Base-by-base conservation (phyloP, 2,888 invertebrate species). In the Nephrocerus scutellatus region DNA sequence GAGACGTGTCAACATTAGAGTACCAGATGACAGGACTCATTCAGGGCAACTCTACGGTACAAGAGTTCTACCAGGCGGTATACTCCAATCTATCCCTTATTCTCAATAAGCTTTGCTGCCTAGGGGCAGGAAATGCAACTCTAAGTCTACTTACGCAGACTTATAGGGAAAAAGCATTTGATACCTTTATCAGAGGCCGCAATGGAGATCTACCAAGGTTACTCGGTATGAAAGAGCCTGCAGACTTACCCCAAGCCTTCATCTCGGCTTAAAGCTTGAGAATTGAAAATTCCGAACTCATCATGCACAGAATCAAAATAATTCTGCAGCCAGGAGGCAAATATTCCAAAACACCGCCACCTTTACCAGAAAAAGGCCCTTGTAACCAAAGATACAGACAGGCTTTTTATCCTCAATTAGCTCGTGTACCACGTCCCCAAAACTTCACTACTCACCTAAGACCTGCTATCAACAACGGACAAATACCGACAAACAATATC, bases 1-100 rank as follows among this genome's bases (percentile, higher is more conserved):
- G 41, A 10, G 41, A 41, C 23, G 9, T 41, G 15, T 21, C 24
- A 9, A 41, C 41, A 5, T 23, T 41, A n/a, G n/a, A n/a, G n/a
- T n/a, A n/a, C n/a, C n/a, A n/a, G n/a, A n/a, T n/a, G n/a, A n/a
- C n/a, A n/a, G n/a, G n/a, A n/a, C n/a, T n/a, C n/a, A n/a, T n/a
- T n/a, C 20, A 35, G 18, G 36, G 33, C 3, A 33, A 33, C 6
- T n/a, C 14, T 6, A 10, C 33, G 8, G 22, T 33, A 6, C 24
- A 18, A 6, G 19, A 9, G 5, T 24, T 33, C 10, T 24, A 33
- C 8, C 24, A 33, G 18, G 12, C 19, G 16, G 24, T 33, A 3
- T 24, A 33, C n/a, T 18, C 18, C n/a, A 9, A 33, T n/a, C 23
- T 32, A 8, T 32, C 32, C 13, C 15, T 22, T 4, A 32, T 32